Percentiles rank a stretch among this genome's conserved stretches.
Evolutionary conservation across 2,888 invertebrate genomes (phyloP).

Genomic region (Cheilosia grossa): DNA sequence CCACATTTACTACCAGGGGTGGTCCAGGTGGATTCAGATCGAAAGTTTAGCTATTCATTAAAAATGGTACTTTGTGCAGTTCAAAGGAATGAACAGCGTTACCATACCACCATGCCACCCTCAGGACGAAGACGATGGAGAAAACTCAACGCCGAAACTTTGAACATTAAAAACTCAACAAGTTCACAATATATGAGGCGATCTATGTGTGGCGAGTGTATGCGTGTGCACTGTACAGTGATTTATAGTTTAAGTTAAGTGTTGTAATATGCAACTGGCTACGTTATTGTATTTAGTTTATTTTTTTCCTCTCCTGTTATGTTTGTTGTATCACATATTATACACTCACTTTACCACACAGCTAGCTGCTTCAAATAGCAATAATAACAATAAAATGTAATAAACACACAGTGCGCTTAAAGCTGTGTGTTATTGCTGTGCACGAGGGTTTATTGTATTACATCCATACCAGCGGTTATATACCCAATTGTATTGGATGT

Average conservation of each 20-base stretch:
- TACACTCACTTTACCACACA: conserved; percentile 51
- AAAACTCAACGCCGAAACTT: conserved; percentile 67
- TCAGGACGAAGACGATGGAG: conserved; percentile 19
- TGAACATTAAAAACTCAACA: conserved; percentile 74
- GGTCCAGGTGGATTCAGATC: conserved; percentile 39
- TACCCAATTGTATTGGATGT: not conserved
- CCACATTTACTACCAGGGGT: not conserved
- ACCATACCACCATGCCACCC: not conserved
- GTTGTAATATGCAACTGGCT: conserved; percentile 63
- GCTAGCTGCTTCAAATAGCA: conserved; percentile 41
- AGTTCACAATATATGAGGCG: conserved; percentile 44
- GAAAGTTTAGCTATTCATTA: conserved; percentile 74
- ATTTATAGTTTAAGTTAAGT: conserved; percentile 69
- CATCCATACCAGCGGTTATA: not conserved
- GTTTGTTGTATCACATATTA: conserved; percentile 34
- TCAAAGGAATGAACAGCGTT: conserved; percentile 61
- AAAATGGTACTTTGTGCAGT: conserved; percentile 67
- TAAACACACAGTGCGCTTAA: conserved; percentile 61
- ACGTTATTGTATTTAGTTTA: conserved; percentile 8
- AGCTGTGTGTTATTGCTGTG: conserved; percentile 46
- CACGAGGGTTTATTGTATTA: conserved; percentile 21
- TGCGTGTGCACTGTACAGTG: conserved; percentile 24
- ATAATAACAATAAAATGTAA: conserved; percentile 64
- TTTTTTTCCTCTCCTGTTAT: conserved; percentile 14
- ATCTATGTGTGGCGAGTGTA: conserved; percentile 21